Base-by-base conservation (phyloP, 2,113 vertebrate genomes). In the Amia ocellicauda region DNA sequence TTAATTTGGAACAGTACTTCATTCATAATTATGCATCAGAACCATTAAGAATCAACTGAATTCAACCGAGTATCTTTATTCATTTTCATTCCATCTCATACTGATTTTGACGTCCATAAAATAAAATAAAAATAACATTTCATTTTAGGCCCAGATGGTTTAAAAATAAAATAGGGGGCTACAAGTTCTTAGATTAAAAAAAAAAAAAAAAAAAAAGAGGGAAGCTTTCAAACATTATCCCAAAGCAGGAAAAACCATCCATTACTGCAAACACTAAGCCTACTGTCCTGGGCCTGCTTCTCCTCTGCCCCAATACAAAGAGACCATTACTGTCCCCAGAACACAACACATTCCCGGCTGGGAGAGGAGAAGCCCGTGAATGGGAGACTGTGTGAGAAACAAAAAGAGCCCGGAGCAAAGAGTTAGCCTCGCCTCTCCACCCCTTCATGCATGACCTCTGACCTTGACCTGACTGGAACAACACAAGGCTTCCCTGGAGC, bases 211-310 rank as follows among this genome's bases (percentile, higher is more conserved):
- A 16, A 24, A 24, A 7, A 19, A 52, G 26, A n/a, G 41, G 26
- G 41, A 24, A 40, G 28, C 59, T 59, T 67, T 69, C 71, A 70
- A 80, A 74, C 70, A 74, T 75, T 67, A 69, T 73, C 83, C 74
- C 68, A 62, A 76, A 73, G 50, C 63, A 70, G 63, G 43, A 60
- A 53, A 60, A 70, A 56, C 72, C 75, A 68, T 67, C 67, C 70
- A 78, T 69, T 76, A 50, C 16, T 7, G 72, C 60, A 74, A 79
- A 85, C 77, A 79, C 75, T 66, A 51, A 58, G 54, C 71, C 74
- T 1, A 74, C 81, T 76, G 79, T 82, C 70, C 77, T 49, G 28
- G 67, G 3, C 61, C 3, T 52, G 16, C 49, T 14, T 42, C 47
- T 67, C 66, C 62, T 62, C 77, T 36, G 68, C 55, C 23, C 27